A percentile compares a stretch with the other conserved stretches of the same genome.
Conservation (phyloP, 2,888 invertebrate genomes). For the Pediacus dermestoides region DNA sequence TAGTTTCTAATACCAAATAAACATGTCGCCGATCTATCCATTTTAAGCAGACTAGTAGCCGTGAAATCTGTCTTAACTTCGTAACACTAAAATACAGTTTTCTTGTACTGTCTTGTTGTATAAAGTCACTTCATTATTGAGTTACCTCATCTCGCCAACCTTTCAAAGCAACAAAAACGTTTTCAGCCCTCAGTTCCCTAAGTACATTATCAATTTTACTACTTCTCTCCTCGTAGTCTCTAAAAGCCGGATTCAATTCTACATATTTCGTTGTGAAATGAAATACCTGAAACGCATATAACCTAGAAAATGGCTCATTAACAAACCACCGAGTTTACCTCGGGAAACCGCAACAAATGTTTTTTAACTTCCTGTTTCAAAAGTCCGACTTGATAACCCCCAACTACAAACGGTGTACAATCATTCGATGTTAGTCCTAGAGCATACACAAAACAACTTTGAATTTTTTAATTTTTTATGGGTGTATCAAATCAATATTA, state of each 20-base stretch:
- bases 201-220: constrained; percentile 75
- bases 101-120: constrained; percentile 13
- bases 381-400: constrained; percentile 85
- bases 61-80: constrained; percentile 79
- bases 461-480: constrained; percentile 18
- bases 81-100: constrained; percentile 61
- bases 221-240: constrained; percentile 80
- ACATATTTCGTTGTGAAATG: constrained; percentile 69
- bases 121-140: constrained; percentile 4
- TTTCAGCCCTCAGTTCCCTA: constrained; percentile 68
- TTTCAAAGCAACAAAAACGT: constrained; percentile 74
- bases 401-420: constrained; percentile 84
- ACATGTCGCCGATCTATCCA: constrained; percentile 92
- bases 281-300: constrained; percentile 67
- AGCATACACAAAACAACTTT: constrained; percentile 26
- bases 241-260: constrained; percentile 81
- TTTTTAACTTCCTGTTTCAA: constrained; percentile 81
- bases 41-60: constrained; percentile 61
- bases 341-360: constrained; percentile 75
- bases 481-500: constrained; percentile 35
- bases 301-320: too few species aligned
- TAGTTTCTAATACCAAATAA: constrained; percentile 91
- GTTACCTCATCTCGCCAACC: constrained; percentile 91
- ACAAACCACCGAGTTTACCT: constrained; percentile 58
- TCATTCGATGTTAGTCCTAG: constrained; percentile 72